Evolutionary conservation across 2,113 vertebrate genomes (phyloP).

Genomic region (Rana temporaria): DNA sequence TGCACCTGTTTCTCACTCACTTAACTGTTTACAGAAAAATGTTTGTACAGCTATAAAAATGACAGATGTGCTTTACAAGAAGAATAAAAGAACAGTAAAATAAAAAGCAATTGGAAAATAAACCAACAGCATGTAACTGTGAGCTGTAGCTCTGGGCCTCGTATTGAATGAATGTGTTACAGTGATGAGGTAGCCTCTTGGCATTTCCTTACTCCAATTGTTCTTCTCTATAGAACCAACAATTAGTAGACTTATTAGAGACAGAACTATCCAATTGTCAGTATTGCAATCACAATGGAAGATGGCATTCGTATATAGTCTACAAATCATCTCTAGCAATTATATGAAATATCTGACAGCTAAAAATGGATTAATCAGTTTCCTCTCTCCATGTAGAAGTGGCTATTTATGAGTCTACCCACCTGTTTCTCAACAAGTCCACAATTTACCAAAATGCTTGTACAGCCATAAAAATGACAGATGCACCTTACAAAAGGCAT

Average conservation of each 20-base stretch:
- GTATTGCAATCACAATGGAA: background rate
- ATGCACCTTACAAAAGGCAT: constrained; percentile 10
- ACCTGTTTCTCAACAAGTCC: background rate
- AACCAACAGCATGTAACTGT: constrained; percentile 16
- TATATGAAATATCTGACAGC: no score
- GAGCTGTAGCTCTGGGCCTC: constrained; percentile 16
- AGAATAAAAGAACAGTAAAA: constrained; percentile 41
- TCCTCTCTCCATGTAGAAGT: background rate
- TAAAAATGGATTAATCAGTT: background rate
- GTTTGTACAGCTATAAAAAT: constrained; percentile 30
- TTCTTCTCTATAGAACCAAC: background rate
- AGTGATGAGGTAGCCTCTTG: background rate
- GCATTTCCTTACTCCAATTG: background rate
- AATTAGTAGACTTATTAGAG: background rate
- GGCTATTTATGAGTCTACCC: background rate
- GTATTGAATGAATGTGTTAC: background rate
- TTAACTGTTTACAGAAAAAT: constrained; percentile 1
- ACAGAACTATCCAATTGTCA: background rate
- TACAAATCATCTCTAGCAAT: no score
- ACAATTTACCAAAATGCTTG: constrained; percentile 2
- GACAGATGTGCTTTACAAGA: constrained; percentile 37
- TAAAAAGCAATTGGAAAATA: constrained; percentile 11
- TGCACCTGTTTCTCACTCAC: constrained; percentile 5
- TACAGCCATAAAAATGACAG: constrained; percentile 36
- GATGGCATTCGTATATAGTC: background rate